Conservation (phyloP, 2,888 invertebrate species). For the Thecocarcelia acutangulata region DNA sequence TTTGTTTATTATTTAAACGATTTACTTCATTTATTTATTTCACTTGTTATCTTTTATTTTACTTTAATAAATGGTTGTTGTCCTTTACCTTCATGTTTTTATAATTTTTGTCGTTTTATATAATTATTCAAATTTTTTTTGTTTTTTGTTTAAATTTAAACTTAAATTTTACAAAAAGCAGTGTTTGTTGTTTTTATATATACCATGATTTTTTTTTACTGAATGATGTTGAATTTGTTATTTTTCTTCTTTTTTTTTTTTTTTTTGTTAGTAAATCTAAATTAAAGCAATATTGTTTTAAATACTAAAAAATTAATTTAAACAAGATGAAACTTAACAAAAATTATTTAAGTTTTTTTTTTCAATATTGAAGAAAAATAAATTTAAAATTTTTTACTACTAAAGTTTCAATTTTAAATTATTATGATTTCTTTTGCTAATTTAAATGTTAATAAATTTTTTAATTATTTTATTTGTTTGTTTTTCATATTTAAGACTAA, state of each 20-base stretch:
- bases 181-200: conserved; percentile 75
- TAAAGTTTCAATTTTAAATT: conserved; percentile 62
- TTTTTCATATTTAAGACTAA: conserved; percentile 59
- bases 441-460: conserved; percentile 61
- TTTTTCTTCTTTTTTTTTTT: no score
- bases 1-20: conserved; percentile 72
- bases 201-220: conserved; percentile 72
- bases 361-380: conserved; percentile 56
- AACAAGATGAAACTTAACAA: conserved; percentile 61
- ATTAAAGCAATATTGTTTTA: conserved; percentile 77
- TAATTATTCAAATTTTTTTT: conserved; percentile 66
- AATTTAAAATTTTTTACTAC: conserved; percentile 59
- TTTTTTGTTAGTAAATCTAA: conserved; percentile 74
- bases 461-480: conserved; percentile 42
- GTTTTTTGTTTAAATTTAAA: conserved; percentile 75
- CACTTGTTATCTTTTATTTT: conserved; percentile 68
- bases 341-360: conserved; percentile 45
- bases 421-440: conserved; percentile 61
- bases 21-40: conserved; percentile 71
- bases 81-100: conserved; percentile 62
- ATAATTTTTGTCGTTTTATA: conserved; percentile 63
- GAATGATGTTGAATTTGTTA: conserved; percentile 72
- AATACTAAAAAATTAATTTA: conserved; percentile 59
- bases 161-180: conserved; percentile 81
- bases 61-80: conserved; percentile 67